Evolutionary conservation across 2,797 vertebrate genomes (phyloP).

Genomic region (Spinus olivaceus): DNA sequence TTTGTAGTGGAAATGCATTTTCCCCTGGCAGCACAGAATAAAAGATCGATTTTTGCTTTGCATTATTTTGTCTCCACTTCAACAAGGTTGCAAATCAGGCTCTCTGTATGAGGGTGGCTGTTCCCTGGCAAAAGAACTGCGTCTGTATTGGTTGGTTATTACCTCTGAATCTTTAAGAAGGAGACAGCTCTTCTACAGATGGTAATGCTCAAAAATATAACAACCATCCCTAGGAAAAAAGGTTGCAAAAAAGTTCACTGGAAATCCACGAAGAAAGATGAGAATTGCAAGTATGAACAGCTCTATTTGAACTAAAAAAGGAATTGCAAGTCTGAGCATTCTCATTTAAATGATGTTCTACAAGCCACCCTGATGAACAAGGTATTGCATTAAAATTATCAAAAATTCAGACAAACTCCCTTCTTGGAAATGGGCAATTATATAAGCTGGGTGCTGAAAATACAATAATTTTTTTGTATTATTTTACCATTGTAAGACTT

Average conservation of each 20-base stretch:
- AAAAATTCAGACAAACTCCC: not conserved
- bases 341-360: not conserved
- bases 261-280: not conserved
- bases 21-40: not conserved
- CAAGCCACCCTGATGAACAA: not conserved
- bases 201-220: not conserved
- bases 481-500: not conserved
- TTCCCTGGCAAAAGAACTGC: not conserved
- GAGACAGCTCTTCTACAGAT: not conserved
- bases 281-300: not conserved
- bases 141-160: not conserved
- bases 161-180: not conserved
- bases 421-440: not conserved
- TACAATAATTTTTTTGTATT: not conserved
- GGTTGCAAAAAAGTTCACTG: not conserved
- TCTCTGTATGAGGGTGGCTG: not conserved
- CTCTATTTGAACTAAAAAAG: not conserved
- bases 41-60: not conserved
- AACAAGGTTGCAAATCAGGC: not conserved
- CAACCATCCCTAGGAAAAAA: not conserved
- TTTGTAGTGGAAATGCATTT: slow-evolving; percentile 17
- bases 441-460: not conserved
- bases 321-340: not conserved
- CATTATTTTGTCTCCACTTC: not conserved
- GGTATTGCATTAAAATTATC: not conserved